A percentile compares a stretch with the other conserved stretches of the same genome.
phyloP scores from a whole-genome alignment of 2,888 invertebrate genomes.

The Orthosia incerta region DNA sequence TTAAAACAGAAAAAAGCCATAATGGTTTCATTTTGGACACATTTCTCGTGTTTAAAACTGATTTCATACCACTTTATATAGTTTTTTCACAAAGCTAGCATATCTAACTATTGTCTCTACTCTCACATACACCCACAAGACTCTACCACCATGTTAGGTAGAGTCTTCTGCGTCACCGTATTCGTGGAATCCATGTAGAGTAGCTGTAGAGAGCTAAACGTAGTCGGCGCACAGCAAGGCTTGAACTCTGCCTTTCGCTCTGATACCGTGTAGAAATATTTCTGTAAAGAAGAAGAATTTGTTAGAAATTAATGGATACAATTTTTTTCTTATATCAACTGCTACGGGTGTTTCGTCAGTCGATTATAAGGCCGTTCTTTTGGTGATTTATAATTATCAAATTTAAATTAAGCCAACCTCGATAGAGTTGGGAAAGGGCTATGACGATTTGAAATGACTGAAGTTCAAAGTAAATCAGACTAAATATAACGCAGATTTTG shows the following conservation, averaged over 20 bases:
- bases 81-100: constrained; percentile 2
- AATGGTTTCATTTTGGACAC: background rate
- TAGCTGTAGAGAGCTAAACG: constrained; percentile 94
- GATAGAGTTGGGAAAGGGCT: too few relatives aligned
- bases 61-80: background rate
- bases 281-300: constrained; percentile 86
- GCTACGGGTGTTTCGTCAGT: too few relatives aligned
- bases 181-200: constrained; percentile 95
- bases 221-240: constrained; percentile 96
- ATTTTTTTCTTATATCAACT: too few relatives aligned
- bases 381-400: too few relatives aligned
- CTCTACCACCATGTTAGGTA: constrained; percentile 98
- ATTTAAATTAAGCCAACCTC: too few relatives aligned
- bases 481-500: too few relatives aligned
- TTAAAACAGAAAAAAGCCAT: constrained; percentile 11
- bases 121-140: constrained; percentile 96
- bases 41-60: background rate
- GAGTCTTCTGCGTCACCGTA: constrained; percentile 94
- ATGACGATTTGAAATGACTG: too few relatives aligned
- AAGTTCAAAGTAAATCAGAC: too few relatives aligned
- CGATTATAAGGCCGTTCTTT: too few relatives aligned
- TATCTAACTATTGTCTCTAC: background rate
- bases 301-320: background rate
- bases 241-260: constrained; percentile 92
- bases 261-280: constrained; percentile 92